Evolutionary conservation across 2,113 vertebrate species (phyloP), one percentile per base, ranked within the genome.

Genomic region (Apodemus speciosus): DNA sequence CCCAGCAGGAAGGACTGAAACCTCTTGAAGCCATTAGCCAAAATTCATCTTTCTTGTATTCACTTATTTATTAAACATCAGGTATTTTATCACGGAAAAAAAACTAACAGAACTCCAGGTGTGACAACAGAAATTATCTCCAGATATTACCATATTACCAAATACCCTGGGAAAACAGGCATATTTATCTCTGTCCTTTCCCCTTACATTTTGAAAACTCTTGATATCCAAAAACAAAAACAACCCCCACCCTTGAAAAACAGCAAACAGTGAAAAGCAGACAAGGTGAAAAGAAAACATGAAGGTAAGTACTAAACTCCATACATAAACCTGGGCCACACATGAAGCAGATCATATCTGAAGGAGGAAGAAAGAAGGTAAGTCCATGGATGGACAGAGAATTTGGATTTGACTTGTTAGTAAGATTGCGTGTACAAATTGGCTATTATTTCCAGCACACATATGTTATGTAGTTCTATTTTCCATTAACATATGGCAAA

Each of bases 151-250:
- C 81, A 9, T 16, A 84, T 66, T 86, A 60, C 51, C 81, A 46
- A 11, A n/a, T 9, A 9, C 30, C 30, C 40, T 69, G 2, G 14
- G 35, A 13, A 7, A 0, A 14, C 2, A 6, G 1, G 3, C 25
- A 49, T 80, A 38, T 38, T 66, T 64, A 25, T 27, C 20, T 40
- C 0, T n/a, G 40, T 49, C 51, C 40, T 25, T 86, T 40, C 51
- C 40, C 21, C 2, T 38, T 30, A 20, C n/a, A 88, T n/a, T 32
- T 11, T 43, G 49, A 94, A 40, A 90, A 76, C 2, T 73, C 27
- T 25, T 32, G 11, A 16, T 16, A 14, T 25, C 23, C 72, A 40
- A 56, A 71, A 43, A 51, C 58, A 11, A 56, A 71, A 43, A 51
- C 51, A 11, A 30, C 0, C 3, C 38, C n/a, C n/a, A 32, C 6